Percentiles rank a stretch among this genome's conserved stretches.
Conservation (phyloP, 35 echinoderm and acorn worm species). For the Holothuria glaberrima region DNA sequence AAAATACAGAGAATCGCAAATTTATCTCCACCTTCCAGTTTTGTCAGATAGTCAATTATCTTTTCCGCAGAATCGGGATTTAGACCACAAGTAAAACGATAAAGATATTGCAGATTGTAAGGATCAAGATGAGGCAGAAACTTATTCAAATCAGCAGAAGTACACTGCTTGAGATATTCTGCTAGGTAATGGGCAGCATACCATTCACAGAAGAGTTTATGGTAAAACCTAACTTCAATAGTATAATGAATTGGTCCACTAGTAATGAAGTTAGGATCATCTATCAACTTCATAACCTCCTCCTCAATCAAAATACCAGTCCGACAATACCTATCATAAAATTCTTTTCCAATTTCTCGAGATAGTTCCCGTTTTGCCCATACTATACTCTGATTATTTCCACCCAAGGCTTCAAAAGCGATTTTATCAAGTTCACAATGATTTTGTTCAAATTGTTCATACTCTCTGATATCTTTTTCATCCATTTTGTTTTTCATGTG, state of each 20-base stretch:
- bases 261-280: neutral
- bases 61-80: too few species aligned
- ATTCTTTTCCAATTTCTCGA: neutral
- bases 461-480: neutral
- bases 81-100: too few species aligned
- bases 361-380: neutral
- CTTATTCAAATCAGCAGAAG: neutral
- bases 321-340: neutral
- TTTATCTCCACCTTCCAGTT: too few species aligned
- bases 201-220: conserved; percentile 13
- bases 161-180: conserved; percentile 8
- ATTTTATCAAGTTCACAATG: neutral
- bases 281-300: neutral
- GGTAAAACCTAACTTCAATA: neutral
- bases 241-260: neutral
- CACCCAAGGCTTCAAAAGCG: conserved; percentile 28
- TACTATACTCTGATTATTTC: neutral
- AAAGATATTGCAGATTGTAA: too few species aligned
- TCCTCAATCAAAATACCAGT: conserved; percentile 8
- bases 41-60: too few species aligned
- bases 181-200: conserved; percentile 1
- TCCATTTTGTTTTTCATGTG: conserved; percentile 23
- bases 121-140: too few species aligned
- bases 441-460: neutral
- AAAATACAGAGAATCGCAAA: too few species aligned